These are phyloP conservation scores for Polyploca ridens DNA, from an alignment of 2,888 invertebrate species.

Conservation along the genomic window DNA sequence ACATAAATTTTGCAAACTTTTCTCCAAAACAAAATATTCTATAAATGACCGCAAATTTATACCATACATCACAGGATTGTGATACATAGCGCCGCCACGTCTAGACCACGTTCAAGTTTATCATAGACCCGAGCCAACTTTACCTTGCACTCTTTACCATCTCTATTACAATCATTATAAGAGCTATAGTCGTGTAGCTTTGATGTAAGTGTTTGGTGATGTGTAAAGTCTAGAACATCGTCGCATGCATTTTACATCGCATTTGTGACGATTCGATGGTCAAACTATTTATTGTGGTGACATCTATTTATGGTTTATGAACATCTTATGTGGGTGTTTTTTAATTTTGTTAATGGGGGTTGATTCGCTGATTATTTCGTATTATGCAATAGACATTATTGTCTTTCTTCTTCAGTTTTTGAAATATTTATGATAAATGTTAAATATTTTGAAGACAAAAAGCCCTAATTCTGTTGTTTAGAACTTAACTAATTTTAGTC, in stretches of 20 bases:
- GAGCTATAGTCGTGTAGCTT: conserved; percentile 15
- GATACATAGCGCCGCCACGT: conserved; percentile 36
- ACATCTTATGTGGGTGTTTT: conserved; percentile 14
- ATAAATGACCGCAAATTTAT: conserved; percentile 32
- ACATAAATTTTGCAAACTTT: no score
- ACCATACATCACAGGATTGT: conserved; percentile 29
- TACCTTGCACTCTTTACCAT: conserved; percentile 6
- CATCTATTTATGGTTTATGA: conserved; percentile 50
- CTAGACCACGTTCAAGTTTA: conserved; percentile 35
- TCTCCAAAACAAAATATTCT: conserved; percentile 21
- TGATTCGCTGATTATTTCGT: neutral
- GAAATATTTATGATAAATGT: no score
- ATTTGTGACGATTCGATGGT: conserved; percentile 58
- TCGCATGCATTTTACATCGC: conserved; percentile 62
- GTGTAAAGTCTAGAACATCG: conserved; percentile 51
- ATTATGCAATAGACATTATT: neutral
- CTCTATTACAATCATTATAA: conserved; percentile 12
- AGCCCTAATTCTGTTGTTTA: no score
- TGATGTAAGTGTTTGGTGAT: conserved; percentile 19
- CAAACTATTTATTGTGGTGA: conserved; percentile 58
- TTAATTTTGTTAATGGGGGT: neutral
- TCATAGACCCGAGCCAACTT: conserved; percentile 18
- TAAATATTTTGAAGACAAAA: no score
- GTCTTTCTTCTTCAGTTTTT: no score
- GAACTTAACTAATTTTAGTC: no score